Evolutionary conservation across 2,888 invertebrate genomes (phyloP).

Genomic region (Cremastinae sp.): DNA sequence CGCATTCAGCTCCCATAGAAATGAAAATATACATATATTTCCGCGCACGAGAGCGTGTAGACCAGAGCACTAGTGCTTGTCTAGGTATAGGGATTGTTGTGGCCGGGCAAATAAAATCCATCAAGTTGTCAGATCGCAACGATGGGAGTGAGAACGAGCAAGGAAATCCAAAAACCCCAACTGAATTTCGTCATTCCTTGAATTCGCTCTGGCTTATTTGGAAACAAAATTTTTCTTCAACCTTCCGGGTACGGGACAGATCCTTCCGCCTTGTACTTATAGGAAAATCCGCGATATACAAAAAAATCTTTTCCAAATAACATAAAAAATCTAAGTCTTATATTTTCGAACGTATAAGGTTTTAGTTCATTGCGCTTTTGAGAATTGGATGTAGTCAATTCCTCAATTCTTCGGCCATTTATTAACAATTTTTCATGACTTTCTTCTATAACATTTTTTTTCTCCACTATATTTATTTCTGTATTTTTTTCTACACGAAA

Average conservation of each 20-base stretch:
- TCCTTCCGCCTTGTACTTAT: too few species aligned
- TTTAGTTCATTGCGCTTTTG: too few species aligned
- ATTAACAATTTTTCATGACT: too few species aligned
- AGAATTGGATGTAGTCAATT: too few species aligned
- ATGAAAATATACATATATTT: neutral
- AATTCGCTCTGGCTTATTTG: slow-evolving; percentile 2
- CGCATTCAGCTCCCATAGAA: slow-evolving; percentile 10
- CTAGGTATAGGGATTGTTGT: slow-evolving; percentile 69
- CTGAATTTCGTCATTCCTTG: slow-evolving; percentile 21
- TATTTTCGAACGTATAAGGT: too few species aligned
- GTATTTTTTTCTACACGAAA: neutral
- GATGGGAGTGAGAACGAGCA: slow-evolving; percentile 20
- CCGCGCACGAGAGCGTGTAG: neutral
- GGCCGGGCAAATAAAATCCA: slow-evolving; percentile 77
- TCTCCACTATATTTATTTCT: neutral
- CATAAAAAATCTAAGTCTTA: too few species aligned
- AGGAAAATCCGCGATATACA: too few species aligned
- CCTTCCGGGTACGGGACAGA: too few species aligned
- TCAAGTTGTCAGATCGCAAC: slow-evolving; percentile 72
- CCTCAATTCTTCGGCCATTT: too few species aligned
- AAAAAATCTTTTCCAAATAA: too few species aligned
- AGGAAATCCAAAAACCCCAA: slow-evolving; percentile 20
- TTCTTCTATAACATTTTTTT: slow-evolving; percentile 10
- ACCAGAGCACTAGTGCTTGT: slow-evolving; percentile 48
- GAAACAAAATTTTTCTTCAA: too few species aligned